Base-by-base conservation (phyloP, 2,888 invertebrate species). In the Panopea generosa region DNA sequence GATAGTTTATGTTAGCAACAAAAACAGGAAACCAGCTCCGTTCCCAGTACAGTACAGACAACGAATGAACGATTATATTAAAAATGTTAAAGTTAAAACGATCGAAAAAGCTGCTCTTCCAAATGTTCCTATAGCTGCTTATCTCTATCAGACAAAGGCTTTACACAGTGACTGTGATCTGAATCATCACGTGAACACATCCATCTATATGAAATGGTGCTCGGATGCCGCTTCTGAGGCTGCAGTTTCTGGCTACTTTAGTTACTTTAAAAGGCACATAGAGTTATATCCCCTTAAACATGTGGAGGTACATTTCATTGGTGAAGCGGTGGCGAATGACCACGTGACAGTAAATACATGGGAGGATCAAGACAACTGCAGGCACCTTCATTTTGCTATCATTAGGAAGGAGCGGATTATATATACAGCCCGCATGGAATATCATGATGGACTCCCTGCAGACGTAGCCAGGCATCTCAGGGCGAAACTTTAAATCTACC, bases 131-230 rank as follows among this genome's bases (percentile, higher is more conserved):
- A 20, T 4, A 9, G 43, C 33, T 47, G 56, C 73, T 16, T 68
- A 45, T 29, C 11, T 3, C 14, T 24, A 50, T 22, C 33, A 24
- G 27, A 50, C 43, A 7, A 74, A 69, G 45, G 68, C 53, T n/a
- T 33, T 74, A 18, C 68, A 68, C 53, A 69, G 74, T 33, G 74
- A 74, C 26, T 63, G 68, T 57, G 74, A 74, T 24, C 22, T 57
- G 22, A 68, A 74, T 33, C 20, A 56, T 9, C 74, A 74, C 24
- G 59, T 56, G 9, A 74, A 74, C 43, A 68, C 68, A 24, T 38
- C 63, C 16, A 53, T 29, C 9, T 74, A 68, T 38, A 18, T 69
- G 24, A 40, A 53, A 47, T 74, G 74, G 74, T 68, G 68, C 22
- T 62, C 74, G 1, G 68, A 74, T 40, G 68, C 65, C 14, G 33